phyloP scores from a whole-genome alignment of 2,888 invertebrate genomes.

The Agonopterix subpropinquella region DNA sequence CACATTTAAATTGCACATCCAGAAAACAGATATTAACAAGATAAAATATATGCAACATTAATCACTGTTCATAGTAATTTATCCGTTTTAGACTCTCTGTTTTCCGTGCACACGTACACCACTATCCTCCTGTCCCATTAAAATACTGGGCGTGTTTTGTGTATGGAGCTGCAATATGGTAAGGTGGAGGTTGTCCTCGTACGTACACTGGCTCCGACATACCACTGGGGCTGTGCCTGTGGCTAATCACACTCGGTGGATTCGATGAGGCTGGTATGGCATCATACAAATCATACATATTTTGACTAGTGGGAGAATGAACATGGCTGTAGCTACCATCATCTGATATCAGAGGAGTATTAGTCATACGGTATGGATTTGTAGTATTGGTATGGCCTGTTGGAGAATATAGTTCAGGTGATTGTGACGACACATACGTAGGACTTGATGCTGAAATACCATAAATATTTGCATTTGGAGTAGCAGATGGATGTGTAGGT shows the following conservation, averaged over 20 bases:
- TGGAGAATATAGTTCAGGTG: constrained; percentile 65
- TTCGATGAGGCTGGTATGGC: constrained; percentile 57
- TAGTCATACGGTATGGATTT: constrained; percentile 69
- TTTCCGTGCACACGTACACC: constrained; percentile 8
- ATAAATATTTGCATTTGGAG: constrained; percentile 58
- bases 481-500: constrained; percentile 40
- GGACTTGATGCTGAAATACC: constrained; percentile 54
- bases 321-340: constrained; percentile 67
- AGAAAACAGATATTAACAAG: constrained; percentile 34
- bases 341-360: constrained; percentile 65
- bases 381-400: constrained; percentile 69
- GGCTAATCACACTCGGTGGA: constrained; percentile 53
- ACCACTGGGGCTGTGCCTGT: constrained; percentile 54
- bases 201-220: constrained; percentile 51
- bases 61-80: constrained; percentile 20
- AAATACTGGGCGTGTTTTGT: constrained; percentile 86
- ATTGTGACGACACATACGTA: constrained; percentile 62
- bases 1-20: constrained; percentile 70
- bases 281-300: constrained; percentile 68
- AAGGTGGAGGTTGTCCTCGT: constrained; percentile 82
- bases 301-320: constrained; percentile 61
- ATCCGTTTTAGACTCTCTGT: constrained; percentile 11
- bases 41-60: constrained; percentile 7
- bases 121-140: constrained; percentile 71
- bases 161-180: constrained; percentile 88